Evolutionary conservation across 1,140 invertebrate genomes (phyloP), one percentile per base, ranked within the genome.

Genomic region (Diorhabda sublineata): DNA sequence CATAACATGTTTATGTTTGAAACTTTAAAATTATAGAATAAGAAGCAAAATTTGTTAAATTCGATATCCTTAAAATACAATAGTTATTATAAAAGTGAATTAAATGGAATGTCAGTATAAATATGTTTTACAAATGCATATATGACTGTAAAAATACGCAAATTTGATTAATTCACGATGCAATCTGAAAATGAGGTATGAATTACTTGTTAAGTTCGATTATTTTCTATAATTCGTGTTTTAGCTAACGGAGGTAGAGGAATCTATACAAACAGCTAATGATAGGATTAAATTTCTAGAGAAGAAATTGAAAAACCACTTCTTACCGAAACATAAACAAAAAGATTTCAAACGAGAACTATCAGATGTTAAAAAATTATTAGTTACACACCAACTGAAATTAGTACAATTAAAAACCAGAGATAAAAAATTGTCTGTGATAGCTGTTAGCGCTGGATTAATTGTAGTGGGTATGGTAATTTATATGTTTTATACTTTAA

Each of bases 221-320:
- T 26, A 26, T 26, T 26, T 26, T 26, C 26, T 26, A 26, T 26
- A 26, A 26, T 26, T 26, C 26, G 26, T 26, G 26, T 26, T 26
- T 26, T 26, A 26, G 26, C 26, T 26, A 26, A 26, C 26, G 26
- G 26, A 26, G n/a, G n/a, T n/a, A 52, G 47, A 52, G 6, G 47
- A 52, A 52, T 6, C 47, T 52, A n/a, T 52, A 52, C 6, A 52
- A 52, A n/a, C 47, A 52, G 4, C n/a, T 8, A 52, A 52, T 52
- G 47, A 52, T n/a, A 52, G 47, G n/a, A n/a, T 52, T 6, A 6
- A n/a, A 6, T 52, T 52, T 4, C 47, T 52, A 52, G 47, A 52
- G 47, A 52, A 52, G n/a, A 52, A 52, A 52, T n/a, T 52, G n/a
- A 52, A 52, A 52, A 52, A 52, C n/a, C 47, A 52, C 47, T 52